Evolutionary conservation across 2,797 vertebrate species (phyloP).

Genomic region (Odontamblyopus rebecca): DNA sequence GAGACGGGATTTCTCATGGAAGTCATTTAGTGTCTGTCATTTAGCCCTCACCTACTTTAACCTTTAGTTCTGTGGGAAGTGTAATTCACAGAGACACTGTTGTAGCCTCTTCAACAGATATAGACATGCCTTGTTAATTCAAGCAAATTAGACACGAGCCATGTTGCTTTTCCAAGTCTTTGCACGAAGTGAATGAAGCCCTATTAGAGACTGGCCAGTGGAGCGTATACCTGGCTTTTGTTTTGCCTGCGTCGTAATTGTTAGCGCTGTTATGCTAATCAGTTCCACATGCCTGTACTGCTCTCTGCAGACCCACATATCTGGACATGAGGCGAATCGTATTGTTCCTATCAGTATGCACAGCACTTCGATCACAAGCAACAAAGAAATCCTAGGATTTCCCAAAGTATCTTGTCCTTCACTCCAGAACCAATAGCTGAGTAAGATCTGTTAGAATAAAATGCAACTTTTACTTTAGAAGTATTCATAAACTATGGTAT

Average conservation of each 20-base stretch:
- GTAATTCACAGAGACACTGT: slow-evolving; percentile 31
- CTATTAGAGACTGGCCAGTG: slow-evolving; percentile 46
- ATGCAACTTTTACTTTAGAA: too few species aligned
- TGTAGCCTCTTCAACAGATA: slow-evolving; percentile 21
- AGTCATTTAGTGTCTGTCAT: slow-evolving; percentile 16
- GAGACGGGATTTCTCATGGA: slow-evolving; percentile 9
- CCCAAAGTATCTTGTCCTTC: too few species aligned
- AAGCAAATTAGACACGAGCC: slow-evolving; percentile 45
- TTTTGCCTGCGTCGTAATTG: slow-evolving; percentile 48
- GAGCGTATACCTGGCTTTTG: slow-evolving; percentile 48
- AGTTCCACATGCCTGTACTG: slow-evolving; percentile 39
- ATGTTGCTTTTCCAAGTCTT: slow-evolving; percentile 37
- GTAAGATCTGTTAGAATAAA: too few species aligned
- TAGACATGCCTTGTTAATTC: slow-evolving; percentile 56
- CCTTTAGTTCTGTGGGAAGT: slow-evolving; percentile 19
- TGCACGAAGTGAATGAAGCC: slow-evolving; percentile 31
- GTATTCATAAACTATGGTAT: too few species aligned
- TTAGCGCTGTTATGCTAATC: slow-evolving; percentile 46
- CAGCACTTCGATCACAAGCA: slow-evolving; percentile 10
- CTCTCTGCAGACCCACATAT: slow-evolving; percentile 9
- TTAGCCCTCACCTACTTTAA: slow-evolving; percentile 38
- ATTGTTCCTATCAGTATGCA: slow-evolving; percentile 36
- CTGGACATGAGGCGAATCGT: slow-evolving; percentile 11
- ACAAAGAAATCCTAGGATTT: too few species aligned
- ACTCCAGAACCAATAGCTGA: too few species aligned